A percentile compares a stretch with the other conserved stretches of the same genome.
Conservation (phyloP, 2,888 invertebrate species). For the Brachypterus glaber region DNA sequence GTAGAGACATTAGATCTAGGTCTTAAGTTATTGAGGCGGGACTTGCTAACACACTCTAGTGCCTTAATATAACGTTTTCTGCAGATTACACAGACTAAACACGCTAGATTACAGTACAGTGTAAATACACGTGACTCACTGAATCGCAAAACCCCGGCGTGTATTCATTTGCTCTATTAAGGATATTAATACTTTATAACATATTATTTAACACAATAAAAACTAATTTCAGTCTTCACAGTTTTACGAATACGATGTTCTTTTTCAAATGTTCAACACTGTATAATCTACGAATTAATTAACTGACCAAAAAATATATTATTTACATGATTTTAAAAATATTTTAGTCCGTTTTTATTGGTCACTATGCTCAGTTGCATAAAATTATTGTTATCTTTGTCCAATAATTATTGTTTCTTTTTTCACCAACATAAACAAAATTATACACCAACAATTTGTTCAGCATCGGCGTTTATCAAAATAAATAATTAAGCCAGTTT, state of each 20-base stretch:
- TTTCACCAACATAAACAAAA: constrained; percentile 34
- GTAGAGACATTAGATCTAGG: too few species aligned
- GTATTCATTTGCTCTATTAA: too few species aligned
- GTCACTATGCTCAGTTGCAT: constrained; percentile 32
- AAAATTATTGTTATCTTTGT: too few species aligned
- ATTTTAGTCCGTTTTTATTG: constrained; percentile 28
- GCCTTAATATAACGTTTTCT: too few species aligned
- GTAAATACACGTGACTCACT: too few species aligned
- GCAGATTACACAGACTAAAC: too few species aligned
- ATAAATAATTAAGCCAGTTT: too few species aligned
- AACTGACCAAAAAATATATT: constrained; percentile 41
- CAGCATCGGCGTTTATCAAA: too few species aligned
- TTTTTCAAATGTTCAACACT: constrained; percentile 35
- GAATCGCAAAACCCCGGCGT: too few species aligned
- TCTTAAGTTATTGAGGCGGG: too few species aligned
- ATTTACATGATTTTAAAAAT: constrained; percentile 34
- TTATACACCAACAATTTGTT: constrained; percentile 36
- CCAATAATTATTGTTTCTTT: constrained; percentile 26
- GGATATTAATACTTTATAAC: constrained; percentile 36
- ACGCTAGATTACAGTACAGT: too few species aligned
- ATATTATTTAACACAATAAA: constrained; percentile 41
- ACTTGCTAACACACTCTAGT: too few species aligned
- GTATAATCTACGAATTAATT: constrained; percentile 38
- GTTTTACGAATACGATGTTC: constrained; percentile 39
- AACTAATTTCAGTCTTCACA: constrained; percentile 41